These are phyloP conservation scores for Mus minutoides DNA, from an alignment of 2,797 vertebrate species.

Conservation along the genomic window DNA sequence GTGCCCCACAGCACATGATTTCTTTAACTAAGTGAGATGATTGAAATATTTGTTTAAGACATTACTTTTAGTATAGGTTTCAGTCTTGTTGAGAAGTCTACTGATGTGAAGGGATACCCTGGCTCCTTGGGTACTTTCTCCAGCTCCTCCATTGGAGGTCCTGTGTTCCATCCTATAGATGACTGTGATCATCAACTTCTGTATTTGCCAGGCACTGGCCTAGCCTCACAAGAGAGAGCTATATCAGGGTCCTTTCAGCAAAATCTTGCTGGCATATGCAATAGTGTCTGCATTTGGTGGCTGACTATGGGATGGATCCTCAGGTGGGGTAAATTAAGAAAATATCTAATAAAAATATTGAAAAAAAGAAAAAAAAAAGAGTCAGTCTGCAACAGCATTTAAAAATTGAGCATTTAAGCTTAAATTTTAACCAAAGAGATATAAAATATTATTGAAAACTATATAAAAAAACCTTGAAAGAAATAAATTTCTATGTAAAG, in stretches of 20 bases:
- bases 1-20: background rate
- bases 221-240: too few species aligned
- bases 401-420: background rate
- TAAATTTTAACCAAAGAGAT: background rate
- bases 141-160: too few species aligned
- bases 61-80: background rate
- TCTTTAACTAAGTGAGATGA: background rate
- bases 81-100: background rate
- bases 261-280: too few species aligned
- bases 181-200: too few species aligned
- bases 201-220: too few species aligned
- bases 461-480: background rate
- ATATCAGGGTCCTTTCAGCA: too few species aligned
- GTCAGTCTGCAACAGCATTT: background rate
- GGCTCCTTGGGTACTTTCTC: too few species aligned
- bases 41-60: background rate
- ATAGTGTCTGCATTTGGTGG: too few species aligned
- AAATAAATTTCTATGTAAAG: constrained; percentile 3
- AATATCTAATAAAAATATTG: too few species aligned
- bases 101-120: background rate
- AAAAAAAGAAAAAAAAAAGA: background rate
- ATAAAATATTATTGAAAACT: background rate
- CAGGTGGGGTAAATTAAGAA: too few species aligned
- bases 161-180: too few species aligned
- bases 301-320: too few species aligned